phyloP scores from a whole-genome alignment of 2,888 invertebrate genomes.

The Drosophila pullipes region DNA sequence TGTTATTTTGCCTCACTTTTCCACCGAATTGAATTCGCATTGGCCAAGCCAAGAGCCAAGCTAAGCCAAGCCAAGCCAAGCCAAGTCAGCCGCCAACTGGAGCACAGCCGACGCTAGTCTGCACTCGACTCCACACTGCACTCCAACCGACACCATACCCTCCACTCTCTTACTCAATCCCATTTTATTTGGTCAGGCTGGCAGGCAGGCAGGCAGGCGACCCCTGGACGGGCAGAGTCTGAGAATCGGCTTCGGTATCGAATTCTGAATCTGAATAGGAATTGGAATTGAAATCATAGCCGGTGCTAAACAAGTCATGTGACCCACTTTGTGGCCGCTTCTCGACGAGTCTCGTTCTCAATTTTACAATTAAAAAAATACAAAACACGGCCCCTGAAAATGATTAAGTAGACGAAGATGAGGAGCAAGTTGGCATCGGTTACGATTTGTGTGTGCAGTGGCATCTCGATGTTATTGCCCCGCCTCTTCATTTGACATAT shows the following conservation, averaged over 20 bases:
- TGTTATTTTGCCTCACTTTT: conserved; percentile 17
- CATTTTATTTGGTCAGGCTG: background rate
- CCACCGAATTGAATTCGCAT: conserved; percentile 53
- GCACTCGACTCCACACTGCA: conserved; percentile 1
- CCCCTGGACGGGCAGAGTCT: conserved; percentile 1
- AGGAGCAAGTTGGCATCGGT: background rate
- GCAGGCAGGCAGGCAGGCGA: conserved; percentile 4
- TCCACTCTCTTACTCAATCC: background rate
- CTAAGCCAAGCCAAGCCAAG: conserved; percentile 35
- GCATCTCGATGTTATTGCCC: background rate
- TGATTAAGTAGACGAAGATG: background rate
- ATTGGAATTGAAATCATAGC: background rate
- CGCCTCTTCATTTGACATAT: background rate
- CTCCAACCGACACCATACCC: background rate
- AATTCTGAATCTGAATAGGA: background rate
- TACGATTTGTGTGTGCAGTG: background rate
- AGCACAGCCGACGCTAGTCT: conserved; percentile 8
- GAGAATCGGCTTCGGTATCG: background rate
- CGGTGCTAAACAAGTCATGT: conserved; percentile 56
- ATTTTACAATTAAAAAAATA: background rate
- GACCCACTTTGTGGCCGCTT: conserved; percentile 63
- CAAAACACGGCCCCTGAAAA: background rate
- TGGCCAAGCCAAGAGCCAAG: conserved; percentile 31
- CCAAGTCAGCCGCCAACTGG: conserved; percentile 7
- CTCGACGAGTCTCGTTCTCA: conserved; percentile 18